Evolutionary conservation across 2,113 vertebrate species (phyloP).

Genomic region (Pachycephala philippinensis): DNA sequence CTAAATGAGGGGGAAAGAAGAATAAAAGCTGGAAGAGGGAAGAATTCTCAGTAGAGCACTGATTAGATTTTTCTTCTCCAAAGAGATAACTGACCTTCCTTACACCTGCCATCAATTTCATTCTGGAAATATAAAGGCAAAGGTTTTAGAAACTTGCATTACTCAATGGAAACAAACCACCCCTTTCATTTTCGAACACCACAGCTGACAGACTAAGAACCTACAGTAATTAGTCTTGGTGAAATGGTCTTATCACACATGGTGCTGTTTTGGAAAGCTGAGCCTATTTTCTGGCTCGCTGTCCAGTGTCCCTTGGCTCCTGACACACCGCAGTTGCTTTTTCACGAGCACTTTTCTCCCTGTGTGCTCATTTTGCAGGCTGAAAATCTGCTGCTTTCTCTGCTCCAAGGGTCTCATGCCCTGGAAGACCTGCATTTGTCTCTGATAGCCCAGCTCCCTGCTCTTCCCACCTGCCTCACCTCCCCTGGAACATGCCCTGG

Average conservation of each 20-base stretch:
- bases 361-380: not conserved
- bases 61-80: not conserved
- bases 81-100: not conserved
- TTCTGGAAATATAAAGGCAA: not conserved
- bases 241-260: not conserved
- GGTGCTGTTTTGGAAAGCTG: not conserved
- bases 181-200: not conserved
- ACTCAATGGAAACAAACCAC: not conserved
- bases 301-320: not conserved
- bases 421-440: not conserved
- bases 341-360: not conserved
- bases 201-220: not conserved
- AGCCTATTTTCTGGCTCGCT: not conserved
- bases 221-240: not conserved
- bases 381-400: not conserved
- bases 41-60: not conserved
- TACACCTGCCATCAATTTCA: not conserved
- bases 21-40: not conserved
- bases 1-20: not conserved
- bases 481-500: fast-evolving
- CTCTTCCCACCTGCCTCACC: not conserved
- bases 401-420: not conserved
- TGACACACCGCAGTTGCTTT: not conserved
- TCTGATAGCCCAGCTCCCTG: not conserved
- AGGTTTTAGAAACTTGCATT: not conserved